These are phyloP conservation scores for Danaus chrysippus DNA, from an alignment of 2,888 invertebrate genomes.

Conservation along the genomic window DNA sequence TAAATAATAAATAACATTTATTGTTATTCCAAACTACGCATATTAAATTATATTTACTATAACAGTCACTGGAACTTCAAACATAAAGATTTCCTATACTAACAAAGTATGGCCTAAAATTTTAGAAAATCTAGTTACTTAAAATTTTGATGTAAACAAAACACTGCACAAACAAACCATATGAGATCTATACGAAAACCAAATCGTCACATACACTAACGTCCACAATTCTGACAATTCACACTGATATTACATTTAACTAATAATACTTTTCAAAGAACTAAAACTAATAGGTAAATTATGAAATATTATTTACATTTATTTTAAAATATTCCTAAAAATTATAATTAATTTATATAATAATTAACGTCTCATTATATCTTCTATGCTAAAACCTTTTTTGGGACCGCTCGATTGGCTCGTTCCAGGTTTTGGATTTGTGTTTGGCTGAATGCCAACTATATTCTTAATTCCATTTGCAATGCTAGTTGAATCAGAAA, in stretches of 20 bases:
- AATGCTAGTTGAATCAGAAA: slow-evolving; percentile 59
- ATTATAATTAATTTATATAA: slow-evolving; percentile 25
- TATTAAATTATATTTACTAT: slow-evolving; percentile 36
- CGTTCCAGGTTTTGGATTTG: slow-evolving; percentile 73
- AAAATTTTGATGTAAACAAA: slow-evolving; percentile 78
- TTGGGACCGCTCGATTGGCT: slow-evolving; percentile 82
- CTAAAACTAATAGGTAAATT: slow-evolving; percentile 24
- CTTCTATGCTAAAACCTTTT: slow-evolving; percentile 94
- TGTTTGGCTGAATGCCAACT: slow-evolving; percentile 70
- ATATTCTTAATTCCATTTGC: slow-evolving; percentile 74
- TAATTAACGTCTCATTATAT: slow-evolving; percentile 90
- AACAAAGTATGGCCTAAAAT: slow-evolving; percentile 49
- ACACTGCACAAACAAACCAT: slow-evolving; percentile 79
- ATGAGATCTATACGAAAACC: slow-evolving; percentile 80
- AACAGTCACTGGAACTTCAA: slow-evolving; percentile 44
- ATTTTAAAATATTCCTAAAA: slow-evolving; percentile 36
- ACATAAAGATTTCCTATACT: slow-evolving; percentile 48
- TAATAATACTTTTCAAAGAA: slow-evolving; percentile 54
- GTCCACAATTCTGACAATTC: slow-evolving; percentile 61
- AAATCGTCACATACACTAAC: slow-evolving; percentile 70
- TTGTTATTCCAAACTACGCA: slow-evolving; percentile 39
- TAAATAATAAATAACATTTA: slow-evolving; percentile 75
- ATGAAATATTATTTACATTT: slow-evolving; percentile 22
- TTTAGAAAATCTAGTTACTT: slow-evolving; percentile 56
- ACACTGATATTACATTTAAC: slow-evolving; percentile 47